Evolutionary conservation across 2,888 invertebrate species (phyloP).

Genomic region (Andrena camellia): DNA sequence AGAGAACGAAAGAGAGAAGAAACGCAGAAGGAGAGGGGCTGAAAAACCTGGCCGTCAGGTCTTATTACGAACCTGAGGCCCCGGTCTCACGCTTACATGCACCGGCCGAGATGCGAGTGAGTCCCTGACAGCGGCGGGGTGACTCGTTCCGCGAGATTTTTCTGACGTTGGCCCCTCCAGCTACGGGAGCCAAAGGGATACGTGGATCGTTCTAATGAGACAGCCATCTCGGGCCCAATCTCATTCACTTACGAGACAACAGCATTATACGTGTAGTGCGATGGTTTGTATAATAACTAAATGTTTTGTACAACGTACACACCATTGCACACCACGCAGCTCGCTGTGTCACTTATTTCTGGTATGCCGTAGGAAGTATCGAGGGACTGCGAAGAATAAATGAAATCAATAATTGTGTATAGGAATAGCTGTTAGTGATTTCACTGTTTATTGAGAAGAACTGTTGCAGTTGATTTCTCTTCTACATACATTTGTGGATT

Average conservation of each 20-base stretch:
- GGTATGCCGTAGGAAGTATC: neutral
- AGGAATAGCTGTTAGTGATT: too few species aligned
- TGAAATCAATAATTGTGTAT: too few species aligned
- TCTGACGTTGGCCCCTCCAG: constrained; percentile 73
- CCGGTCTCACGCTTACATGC: constrained; percentile 82
- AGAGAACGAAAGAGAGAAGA: constrained; percentile 54
- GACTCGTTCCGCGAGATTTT: constrained; percentile 83
- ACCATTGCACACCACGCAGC: neutral
- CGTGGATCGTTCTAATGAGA: constrained; percentile 52
- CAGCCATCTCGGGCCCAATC: constrained; percentile 25
- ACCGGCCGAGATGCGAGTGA: constrained; percentile 68
- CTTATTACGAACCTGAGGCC: constrained; percentile 84
- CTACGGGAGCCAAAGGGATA: constrained; percentile 50
- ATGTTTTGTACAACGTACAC: neutral
- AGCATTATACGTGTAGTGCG: neutral
- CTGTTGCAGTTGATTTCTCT: too few species aligned
- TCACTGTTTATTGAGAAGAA: too few species aligned
- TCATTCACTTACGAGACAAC: constrained; percentile 11
- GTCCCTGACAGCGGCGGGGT: constrained; percentile 72
- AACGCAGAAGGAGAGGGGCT: constrained; percentile 61
- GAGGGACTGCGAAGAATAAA: neutral
- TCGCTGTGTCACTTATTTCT: neutral
- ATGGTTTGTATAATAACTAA: neutral
- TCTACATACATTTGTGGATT: too few species aligned
- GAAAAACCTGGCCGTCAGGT: constrained; percentile 84